These are phyloP conservation scores for Brassicogethes aeneus DNA, from an alignment of 2,888 invertebrate species.

Conservation along the genomic window DNA sequence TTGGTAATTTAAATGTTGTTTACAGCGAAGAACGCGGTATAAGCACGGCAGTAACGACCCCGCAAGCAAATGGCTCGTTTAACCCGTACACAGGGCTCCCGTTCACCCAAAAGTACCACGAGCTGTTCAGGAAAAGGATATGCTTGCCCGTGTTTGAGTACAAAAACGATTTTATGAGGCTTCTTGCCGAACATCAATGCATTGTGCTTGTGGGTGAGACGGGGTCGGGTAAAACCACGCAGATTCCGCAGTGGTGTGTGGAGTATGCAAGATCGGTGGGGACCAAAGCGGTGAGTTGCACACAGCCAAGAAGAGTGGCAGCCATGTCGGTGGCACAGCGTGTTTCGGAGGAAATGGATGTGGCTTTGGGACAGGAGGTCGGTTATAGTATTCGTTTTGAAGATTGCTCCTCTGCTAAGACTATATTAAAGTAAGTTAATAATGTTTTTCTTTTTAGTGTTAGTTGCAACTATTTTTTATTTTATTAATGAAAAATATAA, in stretches of 20 bases:
- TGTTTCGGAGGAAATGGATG: constrained; percentile 99
- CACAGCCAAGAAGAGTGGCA: constrained; percentile 94
- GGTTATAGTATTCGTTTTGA: constrained; percentile 98
- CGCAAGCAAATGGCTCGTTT: constrained; percentile 43
- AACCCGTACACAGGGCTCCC: constrained; percentile 78
- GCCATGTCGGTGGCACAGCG: constrained; percentile 99
- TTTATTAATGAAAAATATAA: too few species aligned
- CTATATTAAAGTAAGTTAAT: constrained; percentile 69
- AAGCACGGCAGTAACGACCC: constrained; percentile 24
- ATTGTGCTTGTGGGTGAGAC: constrained; percentile 98
- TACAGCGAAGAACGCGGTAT: constrained; percentile 51
- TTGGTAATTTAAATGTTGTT: constrained; percentile 9
- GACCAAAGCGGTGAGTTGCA: constrained; percentile 84
- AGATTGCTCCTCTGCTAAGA: constrained; percentile 92
- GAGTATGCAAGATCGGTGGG: constrained; percentile 60
- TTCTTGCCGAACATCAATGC: constrained; percentile 86
- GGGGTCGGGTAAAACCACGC: constrained; percentile 99
- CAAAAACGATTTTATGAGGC: constrained; percentile 88
- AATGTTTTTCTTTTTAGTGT: too few species aligned
- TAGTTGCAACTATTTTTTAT: too few species aligned
- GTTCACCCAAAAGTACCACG: constrained; percentile 82
- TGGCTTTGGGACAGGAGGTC: constrained; percentile 82
- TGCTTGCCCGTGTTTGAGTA: constrained; percentile 97
- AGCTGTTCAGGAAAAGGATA: constrained; percentile 79
- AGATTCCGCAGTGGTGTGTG: constrained; percentile 96